These are phyloP conservation scores for Caenorhabditis latens DNA, from an alignment of 1,140 invertebrate species.

Conservation along the genomic window DNA sequence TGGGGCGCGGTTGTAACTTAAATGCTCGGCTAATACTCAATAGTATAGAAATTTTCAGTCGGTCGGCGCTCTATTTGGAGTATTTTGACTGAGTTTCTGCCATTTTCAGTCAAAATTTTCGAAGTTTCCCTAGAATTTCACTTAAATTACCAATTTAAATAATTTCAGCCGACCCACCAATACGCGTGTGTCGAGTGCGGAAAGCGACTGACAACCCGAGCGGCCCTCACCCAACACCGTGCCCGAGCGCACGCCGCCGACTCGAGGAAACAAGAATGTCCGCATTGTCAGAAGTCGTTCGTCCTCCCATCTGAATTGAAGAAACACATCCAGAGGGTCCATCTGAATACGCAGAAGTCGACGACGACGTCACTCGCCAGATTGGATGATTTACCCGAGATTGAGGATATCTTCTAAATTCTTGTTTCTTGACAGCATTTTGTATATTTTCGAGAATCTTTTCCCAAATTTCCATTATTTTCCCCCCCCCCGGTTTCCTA, in stretches of 20 bases:
- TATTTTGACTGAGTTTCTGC: too few species aligned
- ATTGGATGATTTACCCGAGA: not conserved
- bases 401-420: not conserved
- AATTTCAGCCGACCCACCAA: slow-evolving; percentile 25
- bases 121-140: too few species aligned
- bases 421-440: too few species aligned
- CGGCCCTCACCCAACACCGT: not conserved
- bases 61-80: too few species aligned
- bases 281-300: not conserved
- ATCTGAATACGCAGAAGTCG: not conserved
- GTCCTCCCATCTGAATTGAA: not conserved
- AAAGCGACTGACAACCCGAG: slow-evolving; percentile 21
- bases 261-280: not conserved
- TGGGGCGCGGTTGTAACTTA: too few species aligned
- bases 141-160: not conserved
- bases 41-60: too few species aligned
- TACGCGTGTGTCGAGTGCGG: slow-evolving; percentile 26
- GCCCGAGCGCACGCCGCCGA: slow-evolving; percentile 1
- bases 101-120: too few species aligned
- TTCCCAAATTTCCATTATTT: too few species aligned
- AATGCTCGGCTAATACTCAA: too few species aligned
- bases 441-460: too few species aligned
- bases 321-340: slow-evolving; percentile 14
- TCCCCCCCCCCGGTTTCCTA: too few species aligned
- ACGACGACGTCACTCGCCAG: not conserved